Evolutionary conservation across 1,140 invertebrate species (phyloP).

Genomic region (Bursaphelenchus mucronatus): DNA sequence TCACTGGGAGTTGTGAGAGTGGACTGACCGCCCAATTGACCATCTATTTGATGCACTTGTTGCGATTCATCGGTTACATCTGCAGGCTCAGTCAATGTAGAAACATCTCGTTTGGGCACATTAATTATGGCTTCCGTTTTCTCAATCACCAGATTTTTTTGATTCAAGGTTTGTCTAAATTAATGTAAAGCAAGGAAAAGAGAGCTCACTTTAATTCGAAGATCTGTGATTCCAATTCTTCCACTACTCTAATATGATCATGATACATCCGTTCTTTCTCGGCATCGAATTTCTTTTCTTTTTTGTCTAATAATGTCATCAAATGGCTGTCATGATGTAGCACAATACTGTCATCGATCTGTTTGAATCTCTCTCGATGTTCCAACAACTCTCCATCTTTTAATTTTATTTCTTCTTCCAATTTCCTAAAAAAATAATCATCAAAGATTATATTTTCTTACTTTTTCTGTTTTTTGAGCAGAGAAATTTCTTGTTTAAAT

Average conservation of each 20-base stretch:
- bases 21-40: slow-evolving; percentile 6
- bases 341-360: slow-evolving; percentile 43
- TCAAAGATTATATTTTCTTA: slow-evolving; percentile 18
- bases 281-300: slow-evolving; percentile 27
- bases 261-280: slow-evolving; percentile 25
- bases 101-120: not conserved
- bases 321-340: slow-evolving; percentile 10
- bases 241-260: not conserved
- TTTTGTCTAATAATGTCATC: slow-evolving; percentile 20
- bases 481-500: slow-evolving; percentile 43
- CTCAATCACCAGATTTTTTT: slow-evolving; percentile 7
- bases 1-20: slow-evolving; percentile 15
- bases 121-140: slow-evolving; percentile 2
- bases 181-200: slow-evolving; percentile 3
- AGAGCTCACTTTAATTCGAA: slow-evolving; percentile 10
- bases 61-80: not conserved
- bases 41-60: not conserved
- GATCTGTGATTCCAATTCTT: not conserved
- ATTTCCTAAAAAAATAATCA: slow-evolving; percentile 33
- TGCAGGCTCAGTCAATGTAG: slow-evolving; percentile 14
- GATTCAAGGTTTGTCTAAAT: slow-evolving; percentile 1
- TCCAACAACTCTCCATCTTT: slow-evolving; percentile 54
- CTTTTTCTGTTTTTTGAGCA: slow-evolving; percentile 45
- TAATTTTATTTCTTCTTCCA: slow-evolving; percentile 26
- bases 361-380: slow-evolving; percentile 55